phyloP scores from a whole-genome alignment of 2,888 invertebrate species.

The Ectemnius lituratus region DNA sequence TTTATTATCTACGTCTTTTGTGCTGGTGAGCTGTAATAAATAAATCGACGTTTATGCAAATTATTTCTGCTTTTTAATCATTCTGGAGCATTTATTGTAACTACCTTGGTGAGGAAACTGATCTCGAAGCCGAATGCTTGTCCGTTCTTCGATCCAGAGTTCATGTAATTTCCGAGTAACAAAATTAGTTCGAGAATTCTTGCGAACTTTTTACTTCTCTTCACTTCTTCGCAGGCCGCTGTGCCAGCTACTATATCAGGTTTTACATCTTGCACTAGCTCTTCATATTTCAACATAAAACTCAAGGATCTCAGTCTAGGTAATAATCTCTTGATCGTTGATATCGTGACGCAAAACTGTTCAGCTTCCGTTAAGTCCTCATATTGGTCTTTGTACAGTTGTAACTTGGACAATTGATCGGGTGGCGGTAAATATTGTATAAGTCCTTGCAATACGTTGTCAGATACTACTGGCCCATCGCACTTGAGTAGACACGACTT shows the following conservation, averaged over 20 bases:
- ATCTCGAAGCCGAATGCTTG: constrained; percentile 98
- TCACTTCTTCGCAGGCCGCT: constrained; percentile 96
- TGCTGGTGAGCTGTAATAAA: constrained; percentile 84
- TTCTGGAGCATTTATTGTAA: not conserved
- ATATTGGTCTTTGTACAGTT: constrained; percentile 87
- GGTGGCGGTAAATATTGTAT: constrained; percentile 95
- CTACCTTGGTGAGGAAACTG: constrained; percentile 92
- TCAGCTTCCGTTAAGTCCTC: constrained; percentile 94
- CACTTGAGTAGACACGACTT: constrained; percentile 90
- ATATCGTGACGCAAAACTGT: constrained; percentile 94
- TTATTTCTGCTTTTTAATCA: no score
- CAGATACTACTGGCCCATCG: constrained; percentile 91
- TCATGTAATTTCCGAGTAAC: constrained; percentile 97
- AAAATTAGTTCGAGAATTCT: constrained; percentile 93
- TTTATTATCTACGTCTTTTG: constrained; percentile 96
- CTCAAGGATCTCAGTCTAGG: constrained; percentile 93
- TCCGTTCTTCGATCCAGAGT: constrained; percentile 95
- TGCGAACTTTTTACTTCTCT: constrained; percentile 92
- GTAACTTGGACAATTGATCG: constrained; percentile 91
- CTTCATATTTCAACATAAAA: constrained; percentile 92
- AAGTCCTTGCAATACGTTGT: constrained; percentile 92
- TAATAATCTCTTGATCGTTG: constrained; percentile 91
- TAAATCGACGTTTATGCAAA: no score
- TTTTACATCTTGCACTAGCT: constrained; percentile 92
- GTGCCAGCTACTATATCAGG: constrained; percentile 97